Percentiles rank a stretch among this genome's conserved stretches.
These are phyloP conservation scores for Drosophila pectinifera DNA, from an alignment of 1,140 invertebrate genomes.

Conservation along the genomic window DNA sequence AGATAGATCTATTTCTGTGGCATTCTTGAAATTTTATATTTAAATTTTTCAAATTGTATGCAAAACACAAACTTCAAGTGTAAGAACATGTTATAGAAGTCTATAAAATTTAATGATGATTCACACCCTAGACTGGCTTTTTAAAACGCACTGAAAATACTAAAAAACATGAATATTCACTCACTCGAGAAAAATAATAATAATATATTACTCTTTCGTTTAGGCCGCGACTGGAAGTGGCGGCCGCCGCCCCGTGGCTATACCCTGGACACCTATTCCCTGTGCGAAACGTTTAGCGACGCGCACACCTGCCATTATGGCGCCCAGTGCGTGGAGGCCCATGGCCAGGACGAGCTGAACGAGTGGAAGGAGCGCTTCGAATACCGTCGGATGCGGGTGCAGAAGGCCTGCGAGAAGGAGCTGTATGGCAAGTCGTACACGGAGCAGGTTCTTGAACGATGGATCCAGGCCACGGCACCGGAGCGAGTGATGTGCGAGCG, in stretches of 20 bases:
- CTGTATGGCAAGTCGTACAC: slow-evolving; percentile 89
- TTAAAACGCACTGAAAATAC: slow-evolving; percentile 1
- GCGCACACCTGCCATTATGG: slow-evolving; percentile 88
- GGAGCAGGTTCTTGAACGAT: slow-evolving; percentile 89
- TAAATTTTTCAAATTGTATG: neutral
- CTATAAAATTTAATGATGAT: slow-evolving; percentile 7
- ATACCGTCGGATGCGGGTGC: slow-evolving; percentile 88
- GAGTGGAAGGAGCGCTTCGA: slow-evolving; percentile 92
- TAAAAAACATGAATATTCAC: slow-evolving; percentile 18
- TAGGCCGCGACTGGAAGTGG: slow-evolving; percentile 89
- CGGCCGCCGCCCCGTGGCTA: slow-evolving; percentile 89
- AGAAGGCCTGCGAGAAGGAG: slow-evolving; percentile 89
- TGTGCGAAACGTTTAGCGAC: slow-evolving; percentile 87
- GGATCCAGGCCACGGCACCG: slow-evolving; percentile 87
- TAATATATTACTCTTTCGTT: slow-evolving; percentile 17
- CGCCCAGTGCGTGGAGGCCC: slow-evolving; percentile 91
- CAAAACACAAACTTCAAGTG: slow-evolving; percentile 1
- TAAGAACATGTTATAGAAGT: neutral
- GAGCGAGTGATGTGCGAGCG: slow-evolving; percentile 87
- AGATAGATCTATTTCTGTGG: too few relatives aligned
- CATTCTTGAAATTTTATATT: neutral
- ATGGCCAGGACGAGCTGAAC: slow-evolving; percentile 89
- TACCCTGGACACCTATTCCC: slow-evolving; percentile 86
- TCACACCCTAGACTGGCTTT: neutral
- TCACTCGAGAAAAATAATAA: slow-evolving; percentile 13